These are phyloP conservation scores for Drosophila parvula DNA, from an alignment of 1,140 invertebrate species.

Conservation along the genomic window DNA sequence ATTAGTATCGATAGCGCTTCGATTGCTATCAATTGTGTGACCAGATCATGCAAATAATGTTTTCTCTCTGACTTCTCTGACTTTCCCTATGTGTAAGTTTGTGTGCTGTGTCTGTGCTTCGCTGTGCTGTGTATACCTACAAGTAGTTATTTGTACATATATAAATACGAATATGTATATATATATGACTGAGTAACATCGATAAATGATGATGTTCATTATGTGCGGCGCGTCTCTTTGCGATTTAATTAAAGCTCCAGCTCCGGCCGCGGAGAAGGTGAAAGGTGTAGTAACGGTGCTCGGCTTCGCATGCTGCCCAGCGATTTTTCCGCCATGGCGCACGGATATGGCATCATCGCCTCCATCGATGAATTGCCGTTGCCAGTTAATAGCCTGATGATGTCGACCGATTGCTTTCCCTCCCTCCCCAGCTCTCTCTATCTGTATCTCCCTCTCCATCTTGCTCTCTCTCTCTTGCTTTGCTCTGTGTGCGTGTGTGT, in stretches of 20 bases:
- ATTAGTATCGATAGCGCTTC: not conserved
- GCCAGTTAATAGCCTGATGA: conserved; percentile 61
- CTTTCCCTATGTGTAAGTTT: no score
- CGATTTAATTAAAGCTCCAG: conserved; percentile 73
- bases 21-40: not conserved
- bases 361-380: conserved; percentile 75
- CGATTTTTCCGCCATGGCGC: conserved; percentile 41
- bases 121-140: not conserved
- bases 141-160: conserved; percentile 1
- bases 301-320: conserved; percentile 47
- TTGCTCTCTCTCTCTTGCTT: not conserved
- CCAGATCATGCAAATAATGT: not conserved
- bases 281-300: not conserved
- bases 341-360: conserved; percentile 27
- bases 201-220: conserved; percentile 77
- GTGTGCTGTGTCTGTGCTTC: not conserved
- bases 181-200: conserved; percentile 5
- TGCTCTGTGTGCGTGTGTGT: not conserved
- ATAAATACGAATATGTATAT: conserved; percentile 9
- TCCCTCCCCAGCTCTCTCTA: not conserved
- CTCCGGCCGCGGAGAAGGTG: not conserved
- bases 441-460: no score
- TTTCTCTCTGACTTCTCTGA: not conserved
- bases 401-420: conserved; percentile 44
- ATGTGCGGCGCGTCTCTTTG: conserved; percentile 72